These are phyloP conservation scores for Cassiopea andromeda DNA, from an alignment of 30 jellyfish, hydroid and myxozoan genomes.

Conservation along the genomic window DNA sequence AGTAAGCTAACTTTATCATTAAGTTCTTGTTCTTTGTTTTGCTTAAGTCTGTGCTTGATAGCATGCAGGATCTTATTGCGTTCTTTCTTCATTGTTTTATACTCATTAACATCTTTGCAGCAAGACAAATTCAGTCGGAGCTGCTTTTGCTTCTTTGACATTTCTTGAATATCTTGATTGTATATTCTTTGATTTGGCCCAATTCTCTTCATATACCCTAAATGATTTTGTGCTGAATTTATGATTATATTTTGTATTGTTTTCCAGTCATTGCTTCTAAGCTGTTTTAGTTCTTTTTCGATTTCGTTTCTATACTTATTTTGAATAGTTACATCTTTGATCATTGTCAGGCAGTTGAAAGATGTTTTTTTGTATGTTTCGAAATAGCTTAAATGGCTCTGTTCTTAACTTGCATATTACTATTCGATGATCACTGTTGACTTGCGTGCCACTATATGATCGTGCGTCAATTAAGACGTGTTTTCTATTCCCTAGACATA, in stretches of 20 bases:
- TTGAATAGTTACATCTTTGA: conserved; percentile 38
- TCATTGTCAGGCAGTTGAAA: conserved; percentile 24
- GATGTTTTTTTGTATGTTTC: conserved; percentile 17
- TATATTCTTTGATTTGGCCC: conserved; percentile 18
- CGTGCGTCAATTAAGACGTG: background rate
- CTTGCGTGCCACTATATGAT: conserved; percentile 25
- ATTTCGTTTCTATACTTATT: conserved; percentile 41
- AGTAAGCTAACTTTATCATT: conserved; percentile 33
- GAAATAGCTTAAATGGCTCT: conserved; percentile 7
- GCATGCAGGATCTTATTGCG: conserved; percentile 1
- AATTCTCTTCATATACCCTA: conserved; percentile 28
- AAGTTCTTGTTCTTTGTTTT: conserved; percentile 26
- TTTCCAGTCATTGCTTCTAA: conserved; percentile 51
- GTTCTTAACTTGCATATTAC: conserved; percentile 9
- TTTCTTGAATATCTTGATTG: conserved; percentile 1
- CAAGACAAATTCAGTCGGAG: conserved; percentile 25
- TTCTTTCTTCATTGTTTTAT: conserved; percentile 4
- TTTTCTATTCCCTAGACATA: conserved; percentile 22
- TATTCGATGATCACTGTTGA: conserved; percentile 33
- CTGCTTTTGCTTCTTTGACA: conserved; percentile 17
- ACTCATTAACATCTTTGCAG: conserved; percentile 6
- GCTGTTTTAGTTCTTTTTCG: conserved; percentile 25
- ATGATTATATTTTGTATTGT: conserved; percentile 35
- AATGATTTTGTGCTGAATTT: conserved; percentile 31
- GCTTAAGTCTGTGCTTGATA: conserved; percentile 20